These are phyloP conservation scores for Pissodes strobi DNA, from an alignment of 1,140 invertebrate species.

Conservation along the genomic window DNA sequence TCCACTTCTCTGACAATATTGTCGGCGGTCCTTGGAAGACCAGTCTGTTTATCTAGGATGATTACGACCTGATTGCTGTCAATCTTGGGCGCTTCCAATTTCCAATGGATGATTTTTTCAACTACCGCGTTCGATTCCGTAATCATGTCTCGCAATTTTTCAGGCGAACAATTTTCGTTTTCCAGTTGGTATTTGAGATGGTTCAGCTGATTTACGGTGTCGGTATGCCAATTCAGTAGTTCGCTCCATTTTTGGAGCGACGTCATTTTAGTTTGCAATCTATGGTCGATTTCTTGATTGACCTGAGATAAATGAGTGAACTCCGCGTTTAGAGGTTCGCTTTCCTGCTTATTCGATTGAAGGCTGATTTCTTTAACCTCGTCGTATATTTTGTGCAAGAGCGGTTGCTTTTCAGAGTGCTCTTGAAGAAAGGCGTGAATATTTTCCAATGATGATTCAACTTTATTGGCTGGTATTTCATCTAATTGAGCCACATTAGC, in stretches of 20 bases:
- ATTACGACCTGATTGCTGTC: conserved; percentile 65
- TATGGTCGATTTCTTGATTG: conserved; percentile 77
- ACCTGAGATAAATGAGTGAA: conserved; percentile 74
- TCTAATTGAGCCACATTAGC: conserved; percentile 76
- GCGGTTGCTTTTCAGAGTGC: conserved; percentile 76
- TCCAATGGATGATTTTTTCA: conserved; percentile 70
- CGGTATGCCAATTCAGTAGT: conserved; percentile 78
- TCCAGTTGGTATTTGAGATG: conserved; percentile 80
- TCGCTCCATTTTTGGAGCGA: conserved; percentile 83
- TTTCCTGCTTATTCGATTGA: conserved; percentile 71
- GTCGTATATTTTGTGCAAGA: conserved; percentile 75
- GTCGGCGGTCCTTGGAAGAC: conserved; percentile 69
- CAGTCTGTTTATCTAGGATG: conserved; percentile 69
- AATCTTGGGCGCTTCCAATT: conserved; percentile 67
- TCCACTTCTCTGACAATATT: conserved; percentile 73
- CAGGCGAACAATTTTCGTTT: conserved; percentile 66
- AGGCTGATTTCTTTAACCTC: conserved; percentile 79
- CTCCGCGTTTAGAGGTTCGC: conserved; percentile 70
- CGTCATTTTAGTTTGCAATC: conserved; percentile 73
- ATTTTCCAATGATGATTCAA: conserved; percentile 76
- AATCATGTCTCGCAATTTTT: conserved; percentile 68
- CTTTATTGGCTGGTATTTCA: conserved; percentile 78
- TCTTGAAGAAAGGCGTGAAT: conserved; percentile 80
- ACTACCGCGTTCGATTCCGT: conserved; percentile 70
- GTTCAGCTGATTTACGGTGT: conserved; percentile 77